Evolutionary conservation across 2,797 vertebrate genomes (phyloP).

Genomic region (Allobates femoralis): DNA sequence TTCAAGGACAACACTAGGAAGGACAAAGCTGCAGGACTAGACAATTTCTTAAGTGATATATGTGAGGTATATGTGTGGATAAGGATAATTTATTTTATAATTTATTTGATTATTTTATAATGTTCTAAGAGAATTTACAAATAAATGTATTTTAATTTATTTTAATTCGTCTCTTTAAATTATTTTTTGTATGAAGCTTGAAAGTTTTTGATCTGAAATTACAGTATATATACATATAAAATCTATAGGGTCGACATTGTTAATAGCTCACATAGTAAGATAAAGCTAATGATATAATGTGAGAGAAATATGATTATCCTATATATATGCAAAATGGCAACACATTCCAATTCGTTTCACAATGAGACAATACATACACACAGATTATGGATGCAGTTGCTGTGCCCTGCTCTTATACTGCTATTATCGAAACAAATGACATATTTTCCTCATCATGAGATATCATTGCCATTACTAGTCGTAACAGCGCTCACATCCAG

Average conservation of each 20-base stretch:
- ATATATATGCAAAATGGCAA: conserved; percentile 47
- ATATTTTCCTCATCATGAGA: conserved; percentile 48
- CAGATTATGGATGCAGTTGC: conserved; percentile 18
- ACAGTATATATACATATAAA: background rate
- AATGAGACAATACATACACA: conserved; percentile 7
- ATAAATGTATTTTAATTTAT: too few relatives aligned
- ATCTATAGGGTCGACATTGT: background rate
- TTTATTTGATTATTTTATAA: too few relatives aligned
- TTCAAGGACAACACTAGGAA: too few relatives aligned
- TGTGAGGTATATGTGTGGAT: too few relatives aligned
- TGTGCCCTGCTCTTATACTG: background rate
- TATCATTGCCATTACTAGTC: conserved; percentile 37
- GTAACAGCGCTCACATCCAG: conserved; percentile 16
- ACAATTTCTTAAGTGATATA: too few relatives aligned
- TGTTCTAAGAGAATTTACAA: too few relatives aligned
- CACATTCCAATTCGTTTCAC: conserved; percentile 17
- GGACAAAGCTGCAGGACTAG: too few relatives aligned
- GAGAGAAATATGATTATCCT: conserved; percentile 19
- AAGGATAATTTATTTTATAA: too few relatives aligned
- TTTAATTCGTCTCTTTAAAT: background rate
- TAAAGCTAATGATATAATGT: conserved; percentile 14
- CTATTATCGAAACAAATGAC: conserved; percentile 27
- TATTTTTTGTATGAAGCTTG: background rate
- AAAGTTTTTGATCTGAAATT: background rate
- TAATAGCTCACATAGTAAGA: background rate